phyloP scores from a whole-genome alignment of 2,888 invertebrate species.

The Imbricaverruca yamaguchii region DNA sequence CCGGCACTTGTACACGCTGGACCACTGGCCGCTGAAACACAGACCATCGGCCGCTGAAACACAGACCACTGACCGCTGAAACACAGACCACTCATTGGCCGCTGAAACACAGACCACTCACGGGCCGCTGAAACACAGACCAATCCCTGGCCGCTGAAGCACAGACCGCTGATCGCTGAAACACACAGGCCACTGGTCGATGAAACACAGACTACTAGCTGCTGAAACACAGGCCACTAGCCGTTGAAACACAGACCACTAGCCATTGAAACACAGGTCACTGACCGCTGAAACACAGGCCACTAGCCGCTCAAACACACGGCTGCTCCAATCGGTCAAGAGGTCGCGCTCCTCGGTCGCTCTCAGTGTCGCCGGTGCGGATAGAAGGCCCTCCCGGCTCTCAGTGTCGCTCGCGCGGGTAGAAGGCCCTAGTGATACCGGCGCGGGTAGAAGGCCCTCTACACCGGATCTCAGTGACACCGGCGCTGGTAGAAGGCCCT shows the following conservation, averaged over 20 bases:
- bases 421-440: no score
- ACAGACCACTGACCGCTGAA: conserved; percentile 48
- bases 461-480: no score
- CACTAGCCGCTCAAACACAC: conserved; percentile 44
- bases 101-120: no score
- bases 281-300: conserved; percentile 42
- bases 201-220: conserved; percentile 45
- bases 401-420: no score
- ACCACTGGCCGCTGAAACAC: conserved; percentile 45
- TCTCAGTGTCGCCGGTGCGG: no score
- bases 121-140: conserved; percentile 42
- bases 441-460: no score
- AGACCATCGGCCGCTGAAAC: no score
- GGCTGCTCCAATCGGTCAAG: no score
- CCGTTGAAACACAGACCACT: conserved; percentile 45
- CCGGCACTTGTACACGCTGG: conserved; percentile 43
- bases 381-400: no score
- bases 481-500: no score
- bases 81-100: no score
- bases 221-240: conserved; percentile 42
- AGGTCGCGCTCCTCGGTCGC: no score
- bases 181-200: conserved; percentile 43
- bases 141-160: conserved; percentile 45
- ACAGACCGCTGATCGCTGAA: conserved; percentile 46
- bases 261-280: conserved; percentile 44